Evolutionary conservation across 2,888 invertebrate species (phyloP).

Genomic region (Eumerus sabulonum): DNA sequence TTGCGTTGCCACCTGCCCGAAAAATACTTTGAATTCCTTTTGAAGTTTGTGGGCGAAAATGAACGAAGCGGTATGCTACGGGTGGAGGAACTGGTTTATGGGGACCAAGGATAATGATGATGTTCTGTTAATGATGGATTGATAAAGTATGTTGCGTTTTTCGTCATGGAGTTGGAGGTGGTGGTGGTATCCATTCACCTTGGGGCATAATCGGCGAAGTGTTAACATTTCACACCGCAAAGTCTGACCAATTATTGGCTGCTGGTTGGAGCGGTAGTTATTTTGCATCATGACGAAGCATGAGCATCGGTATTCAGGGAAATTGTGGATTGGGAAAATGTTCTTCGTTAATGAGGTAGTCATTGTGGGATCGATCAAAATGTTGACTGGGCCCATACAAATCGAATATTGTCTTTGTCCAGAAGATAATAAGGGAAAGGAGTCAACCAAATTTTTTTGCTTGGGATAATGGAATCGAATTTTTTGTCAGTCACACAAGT

Average conservation of each 20-base stretch:
- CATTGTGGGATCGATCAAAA: too few species aligned
- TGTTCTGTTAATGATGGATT: conserved; percentile 63
- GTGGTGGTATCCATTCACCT: conserved; percentile 5
- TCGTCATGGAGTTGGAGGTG: background rate
- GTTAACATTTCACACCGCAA: conserved; percentile 65
- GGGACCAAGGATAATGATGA: conserved; percentile 55
- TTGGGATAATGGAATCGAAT: too few species aligned
- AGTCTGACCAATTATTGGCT: conserved; percentile 64
- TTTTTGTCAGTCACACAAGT: too few species aligned
- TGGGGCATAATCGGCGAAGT: conserved; percentile 53
- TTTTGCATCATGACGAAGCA: too few species aligned
- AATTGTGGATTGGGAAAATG: too few species aligned
- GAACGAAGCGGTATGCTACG: background rate
- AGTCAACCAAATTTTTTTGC: too few species aligned
- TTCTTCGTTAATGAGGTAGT: too few species aligned
- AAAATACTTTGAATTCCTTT: conserved; percentile 68
- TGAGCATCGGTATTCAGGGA: too few species aligned
- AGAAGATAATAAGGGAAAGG: too few species aligned
- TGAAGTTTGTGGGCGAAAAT: conserved; percentile 61
- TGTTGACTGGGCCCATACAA: too few species aligned
- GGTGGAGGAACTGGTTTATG: too few species aligned
- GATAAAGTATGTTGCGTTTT: conserved; percentile 19
- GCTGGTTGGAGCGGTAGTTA: background rate
- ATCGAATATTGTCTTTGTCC: too few species aligned
- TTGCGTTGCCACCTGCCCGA: conserved; percentile 66